Percentiles rank a stretch among this genome's conserved stretches.
Conservation (phyloP, 2,113 vertebrate genomes). For the Salminus brasiliensis region DNA sequence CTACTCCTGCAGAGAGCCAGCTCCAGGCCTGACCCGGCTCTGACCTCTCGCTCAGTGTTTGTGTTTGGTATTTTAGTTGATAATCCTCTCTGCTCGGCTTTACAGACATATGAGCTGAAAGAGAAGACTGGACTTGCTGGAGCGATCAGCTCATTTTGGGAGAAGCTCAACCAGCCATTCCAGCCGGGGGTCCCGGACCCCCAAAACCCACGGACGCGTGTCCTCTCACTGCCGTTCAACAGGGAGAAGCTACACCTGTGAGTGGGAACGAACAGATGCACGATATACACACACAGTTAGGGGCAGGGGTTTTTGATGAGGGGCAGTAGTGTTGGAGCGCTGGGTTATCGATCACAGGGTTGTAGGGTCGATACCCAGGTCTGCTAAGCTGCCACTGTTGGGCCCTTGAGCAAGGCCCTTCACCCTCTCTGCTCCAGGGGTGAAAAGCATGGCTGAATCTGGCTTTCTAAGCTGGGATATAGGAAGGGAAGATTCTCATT, state of each 20-base stretch:
- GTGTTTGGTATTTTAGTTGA: slow-evolving; percentile 1
- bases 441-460: no score
- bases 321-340: no score
- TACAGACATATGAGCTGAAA: slow-evolving; percentile 88
- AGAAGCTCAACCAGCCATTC: slow-evolving; percentile 82
- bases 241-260: slow-evolving; percentile 96
- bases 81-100: slow-evolving; percentile 11
- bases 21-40: not conserved
- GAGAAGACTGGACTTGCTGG: slow-evolving; percentile 81
- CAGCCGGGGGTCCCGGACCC: slow-evolving; percentile 84
- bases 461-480: no score
- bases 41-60: not conserved
- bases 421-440: no score
- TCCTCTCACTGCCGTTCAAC: slow-evolving; percentile 89
- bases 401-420: no score
- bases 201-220: slow-evolving; percentile 77
- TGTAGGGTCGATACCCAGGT: no score
- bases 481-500: no score
- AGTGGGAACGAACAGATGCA: slow-evolving; percentile 67
- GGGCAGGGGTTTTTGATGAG: no score
- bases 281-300: not conserved
- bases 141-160: slow-evolving; percentile 75
- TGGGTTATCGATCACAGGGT: no score
- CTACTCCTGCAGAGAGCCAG: not conserved
- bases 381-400: no score